These are phyloP conservation scores for Pogonus chalceus DNA, from an alignment of 1,140 invertebrate genomes.

Conservation along the genomic window DNA sequence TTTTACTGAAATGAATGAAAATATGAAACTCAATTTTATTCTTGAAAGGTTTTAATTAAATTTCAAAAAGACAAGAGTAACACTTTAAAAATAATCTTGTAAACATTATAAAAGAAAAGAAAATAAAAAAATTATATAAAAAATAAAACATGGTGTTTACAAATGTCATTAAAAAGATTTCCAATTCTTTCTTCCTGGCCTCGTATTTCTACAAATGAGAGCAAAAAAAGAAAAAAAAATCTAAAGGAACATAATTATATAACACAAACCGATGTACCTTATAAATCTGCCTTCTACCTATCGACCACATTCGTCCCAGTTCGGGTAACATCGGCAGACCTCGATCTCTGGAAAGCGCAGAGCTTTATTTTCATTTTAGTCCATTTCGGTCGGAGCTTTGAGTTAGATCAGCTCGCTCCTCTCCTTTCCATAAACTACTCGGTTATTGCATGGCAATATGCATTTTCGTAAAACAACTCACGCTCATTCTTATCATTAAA, in stretches of 20 bases:
- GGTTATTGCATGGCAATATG: background rate
- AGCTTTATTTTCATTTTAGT: conserved; percentile 6
- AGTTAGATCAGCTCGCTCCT: background rate
- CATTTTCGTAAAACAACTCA: background rate
- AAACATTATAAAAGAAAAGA: background rate
- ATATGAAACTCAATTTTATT: conserved; percentile 1
- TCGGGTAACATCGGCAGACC: background rate
- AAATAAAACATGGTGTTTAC: background rate
- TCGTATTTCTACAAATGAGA: background rate
- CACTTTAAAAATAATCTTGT: conserved; percentile 2
- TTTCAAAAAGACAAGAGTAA: conserved; percentile 1
- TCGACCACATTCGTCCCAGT: background rate
- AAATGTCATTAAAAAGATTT: conserved; percentile 8
- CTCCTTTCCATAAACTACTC: background rate
- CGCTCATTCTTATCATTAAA: background rate
- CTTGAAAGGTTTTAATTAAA: background rate
- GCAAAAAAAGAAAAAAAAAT: background rate
- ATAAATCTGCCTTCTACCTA: conserved; percentile 5
- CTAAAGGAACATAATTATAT: conserved; percentile 5
- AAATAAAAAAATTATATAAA: background rate
- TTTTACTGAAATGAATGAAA: background rate
- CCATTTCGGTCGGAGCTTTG: background rate
- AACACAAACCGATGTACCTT: conserved; percentile 3
- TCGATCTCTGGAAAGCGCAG: background rate
- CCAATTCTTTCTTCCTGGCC: conserved; percentile 1